Percentiles rank a stretch among this genome's conserved stretches.
Conservation (phyloP, 2,888 invertebrate genomes). For the Automeris io region DNA sequence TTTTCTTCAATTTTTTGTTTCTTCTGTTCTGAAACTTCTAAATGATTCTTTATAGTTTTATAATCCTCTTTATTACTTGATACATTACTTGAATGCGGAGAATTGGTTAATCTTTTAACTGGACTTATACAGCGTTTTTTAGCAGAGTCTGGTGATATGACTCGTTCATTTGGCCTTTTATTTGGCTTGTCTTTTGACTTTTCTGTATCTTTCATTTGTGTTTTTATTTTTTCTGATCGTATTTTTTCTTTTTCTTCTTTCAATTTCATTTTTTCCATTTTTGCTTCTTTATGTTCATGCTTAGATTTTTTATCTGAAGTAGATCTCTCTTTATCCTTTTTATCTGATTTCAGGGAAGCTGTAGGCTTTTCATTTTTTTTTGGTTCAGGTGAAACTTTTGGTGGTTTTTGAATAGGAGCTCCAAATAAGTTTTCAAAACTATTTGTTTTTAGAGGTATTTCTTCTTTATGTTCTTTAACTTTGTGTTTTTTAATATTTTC, state of each 20-base stretch:
- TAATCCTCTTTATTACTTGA: slow-evolving; percentile 65
- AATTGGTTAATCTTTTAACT: slow-evolving; percentile 47
- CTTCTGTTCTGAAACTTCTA: slow-evolving; percentile 47
- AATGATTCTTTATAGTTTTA: slow-evolving; percentile 45
- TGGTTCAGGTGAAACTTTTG: slow-evolving; percentile 82
- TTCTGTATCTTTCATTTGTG: slow-evolving; percentile 76
- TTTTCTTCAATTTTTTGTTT: slow-evolving; percentile 68
- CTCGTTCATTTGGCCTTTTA: slow-evolving; percentile 63
- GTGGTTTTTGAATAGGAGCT: slow-evolving; percentile 86
- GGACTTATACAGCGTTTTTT: slow-evolving; percentile 62
- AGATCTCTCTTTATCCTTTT: slow-evolving; percentile 75
- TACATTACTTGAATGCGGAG: slow-evolving; percentile 57
- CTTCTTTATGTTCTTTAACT: slow-evolving; percentile 73
- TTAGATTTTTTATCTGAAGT: slow-evolving; percentile 67
- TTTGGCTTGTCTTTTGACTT: slow-evolving; percentile 73
- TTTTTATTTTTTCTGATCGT: slow-evolving; percentile 66
- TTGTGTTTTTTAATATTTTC: slow-evolving; percentile 79
- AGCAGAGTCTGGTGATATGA: slow-evolving; percentile 52
- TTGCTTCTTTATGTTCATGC: slow-evolving; percentile 66
- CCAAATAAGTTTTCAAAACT: slow-evolving; percentile 90
- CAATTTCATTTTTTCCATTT: slow-evolving; percentile 62
- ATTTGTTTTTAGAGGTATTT: slow-evolving; percentile 74
- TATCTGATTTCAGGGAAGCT: slow-evolving; percentile 60
- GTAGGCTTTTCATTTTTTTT: slow-evolving; percentile 68
- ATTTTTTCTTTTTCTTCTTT: slow-evolving; percentile 69